Conservation (phyloP, 2,888 invertebrate genomes). For the Conops quadrifasciatus region DNA sequence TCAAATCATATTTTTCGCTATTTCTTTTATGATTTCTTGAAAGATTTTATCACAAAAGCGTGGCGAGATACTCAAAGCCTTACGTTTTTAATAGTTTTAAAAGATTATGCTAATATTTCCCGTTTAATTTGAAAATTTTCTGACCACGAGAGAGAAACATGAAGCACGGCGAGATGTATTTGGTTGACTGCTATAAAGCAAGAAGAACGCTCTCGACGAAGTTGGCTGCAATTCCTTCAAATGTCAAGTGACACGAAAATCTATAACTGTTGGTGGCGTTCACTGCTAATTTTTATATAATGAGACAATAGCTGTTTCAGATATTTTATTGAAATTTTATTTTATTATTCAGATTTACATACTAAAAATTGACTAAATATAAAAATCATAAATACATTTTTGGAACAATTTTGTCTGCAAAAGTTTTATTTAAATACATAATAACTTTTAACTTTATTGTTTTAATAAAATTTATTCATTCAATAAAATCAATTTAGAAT, state of each 20-base stretch:
- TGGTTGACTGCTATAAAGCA: slow-evolving; percentile 31
- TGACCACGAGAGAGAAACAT: slow-evolving; percentile 39
- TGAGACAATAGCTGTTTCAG: no score
- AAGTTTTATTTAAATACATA: no score
- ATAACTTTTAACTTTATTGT: no score
- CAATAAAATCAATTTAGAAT: no score
- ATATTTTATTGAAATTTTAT: no score
- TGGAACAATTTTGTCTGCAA: no score
- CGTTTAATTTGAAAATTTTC: slow-evolving; percentile 46
- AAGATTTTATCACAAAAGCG: slow-evolving; percentile 36
- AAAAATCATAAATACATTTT: no score
- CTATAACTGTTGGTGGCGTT: no score
- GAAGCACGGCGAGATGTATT: slow-evolving; percentile 30
- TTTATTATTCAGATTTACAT: no score
- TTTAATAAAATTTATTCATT: no score
- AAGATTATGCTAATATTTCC: slow-evolving; percentile 49
- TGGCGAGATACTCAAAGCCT: slow-evolving; percentile 32
- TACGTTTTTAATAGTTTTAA: slow-evolving; percentile 48
- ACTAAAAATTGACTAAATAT: no score
- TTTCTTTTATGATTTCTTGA: slow-evolving; percentile 42
- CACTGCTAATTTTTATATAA: no score
- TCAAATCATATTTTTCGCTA: slow-evolving; percentile 41
- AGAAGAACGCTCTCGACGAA: slow-evolving; percentile 36
- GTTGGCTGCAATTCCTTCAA: slow-evolving; percentile 35
- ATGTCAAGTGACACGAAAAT: slow-evolving; percentile 18